Evolutionary conservation across 2,113 vertebrate genomes (phyloP), one percentile per base, ranked within the genome.

Genomic region (Coturnix japonica): DNA sequence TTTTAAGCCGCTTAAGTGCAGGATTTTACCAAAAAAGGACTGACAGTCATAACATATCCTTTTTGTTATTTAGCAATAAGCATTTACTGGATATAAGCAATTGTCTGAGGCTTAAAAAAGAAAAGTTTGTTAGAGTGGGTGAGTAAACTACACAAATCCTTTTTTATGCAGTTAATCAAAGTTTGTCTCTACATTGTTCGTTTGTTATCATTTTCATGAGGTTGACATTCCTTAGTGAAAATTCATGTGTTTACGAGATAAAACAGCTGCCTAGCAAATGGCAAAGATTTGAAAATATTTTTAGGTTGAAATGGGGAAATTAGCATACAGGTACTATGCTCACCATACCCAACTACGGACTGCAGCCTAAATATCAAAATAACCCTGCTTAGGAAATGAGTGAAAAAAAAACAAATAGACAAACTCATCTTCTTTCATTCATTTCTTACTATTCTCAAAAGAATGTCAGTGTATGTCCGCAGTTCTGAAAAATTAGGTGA

Each of bases 201-300:
- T 94, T 97, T 92, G 49, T 88, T 93, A 57, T 25, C 21, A 44
- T 78, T 96, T 87, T 93, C 60, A 59, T 91, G 90, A 74, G 37
- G 49, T 56, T 95, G 90, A 95, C 60, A 60, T 78, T 72, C 15
- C 61, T 91, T 87, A 89, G 66, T 90, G 88, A 96, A 95, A 94
- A 91, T 84, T 75, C 64, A 77, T 87, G 44, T 94, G 81, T 95
- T 95, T 94, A 91, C 92, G 81, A 94, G 90, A 81, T 79, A 87
- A 78, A 64, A 93, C 93, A 97, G 94, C 93, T 97, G 91, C 85
- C 94, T 79, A 51, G 90, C 83, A 95, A 95, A 96, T 89, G 44
- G 41, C 39, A 96, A 84, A 41, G 56, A 12, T 76, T 91, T 89
- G 4, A 69, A 63, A 78, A 82, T 46, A 47, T 2, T 71, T 3